Evolutionary conservation across 2,113 vertebrate genomes (phyloP), one percentile per base, ranked within the genome.

Genomic region (Plestiodon gilberti): DNA sequence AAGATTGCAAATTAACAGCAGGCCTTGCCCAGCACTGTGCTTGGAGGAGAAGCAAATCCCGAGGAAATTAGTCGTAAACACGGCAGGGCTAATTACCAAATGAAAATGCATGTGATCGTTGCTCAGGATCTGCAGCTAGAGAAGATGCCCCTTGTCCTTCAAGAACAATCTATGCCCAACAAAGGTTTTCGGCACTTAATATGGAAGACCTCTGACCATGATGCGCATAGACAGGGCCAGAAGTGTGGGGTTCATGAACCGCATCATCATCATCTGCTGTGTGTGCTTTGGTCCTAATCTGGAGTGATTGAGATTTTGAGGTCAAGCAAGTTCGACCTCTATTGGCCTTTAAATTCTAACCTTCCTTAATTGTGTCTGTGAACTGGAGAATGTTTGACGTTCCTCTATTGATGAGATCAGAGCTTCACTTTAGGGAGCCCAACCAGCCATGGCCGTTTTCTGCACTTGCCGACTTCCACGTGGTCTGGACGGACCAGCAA

Each of bases 1-100:
- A 65, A 82, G 23, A 55, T 5, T 59, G 75, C 25, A 85, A 90
- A 92, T 90, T 35, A 91, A 78, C 65, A 35, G 65, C 52, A 74
- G 67, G 76, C 71, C 65, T 77, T 13, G 28, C 59, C 64, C 73
- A 73, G 88, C 2, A 9, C 7, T 0, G 30, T 20, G 75, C 79
- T 64, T 74, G 69, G 79, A 48, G 83, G 69, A 81, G 61, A 90
- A 90, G 89, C 0, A 91, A 69, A 82, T 33, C 33, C 14, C 40
- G 48, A 71, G 48, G 73, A 84, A 89, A 85, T 86, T 0, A 77
- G 80, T 62, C 70, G 35, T 4, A 82, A 93, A 84, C 0, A 48
- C 0, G 7, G 69, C 22, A 70, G 85, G 70, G 62, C 61, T 82
- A 33, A 85, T 23, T 59, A 71, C 70, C 62, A 77, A 79, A 14